Evolutionary conservation across 2,797 vertebrate genomes (phyloP).

Genomic region (Tragelaphus eurycerus): DNA sequence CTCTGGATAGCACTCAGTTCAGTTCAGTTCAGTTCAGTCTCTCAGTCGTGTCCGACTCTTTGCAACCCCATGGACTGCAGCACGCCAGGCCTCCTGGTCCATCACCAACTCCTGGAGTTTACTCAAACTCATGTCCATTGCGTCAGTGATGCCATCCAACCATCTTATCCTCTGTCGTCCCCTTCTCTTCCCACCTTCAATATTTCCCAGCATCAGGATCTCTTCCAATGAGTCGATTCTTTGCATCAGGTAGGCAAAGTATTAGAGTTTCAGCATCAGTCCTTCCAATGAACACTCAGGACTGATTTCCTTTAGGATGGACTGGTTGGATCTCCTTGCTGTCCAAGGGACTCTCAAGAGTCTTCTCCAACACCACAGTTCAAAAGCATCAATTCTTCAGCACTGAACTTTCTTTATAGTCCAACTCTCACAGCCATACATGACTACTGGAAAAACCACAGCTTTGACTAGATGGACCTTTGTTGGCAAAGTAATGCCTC

Average conservation of each 20-base stretch:
- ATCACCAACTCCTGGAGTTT: background rate
- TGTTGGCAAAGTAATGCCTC: background rate
- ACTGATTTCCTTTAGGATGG: background rate
- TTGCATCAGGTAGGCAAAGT: background rate
- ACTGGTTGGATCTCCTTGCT: background rate
- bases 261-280: background rate
- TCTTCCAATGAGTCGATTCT: fast-evolving
- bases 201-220: background rate
- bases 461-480: background rate
- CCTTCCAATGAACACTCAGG: background rate
- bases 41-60: background rate
- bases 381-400: background rate
- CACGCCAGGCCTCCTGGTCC: background rate
- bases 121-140: background rate
- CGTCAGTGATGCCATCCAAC: fast-evolving
- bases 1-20: background rate
- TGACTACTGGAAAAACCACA: background rate
- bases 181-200: fast-evolving
- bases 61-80: background rate
- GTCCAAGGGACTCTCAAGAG: background rate
- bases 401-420: background rate
- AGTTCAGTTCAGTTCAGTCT: background rate
- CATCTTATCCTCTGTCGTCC: background rate
- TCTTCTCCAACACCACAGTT: background rate
- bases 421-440: background rate